Evolutionary conservation across 2,797 vertebrate species (phyloP).

Genomic region (Enteromius anoplus): DNA sequence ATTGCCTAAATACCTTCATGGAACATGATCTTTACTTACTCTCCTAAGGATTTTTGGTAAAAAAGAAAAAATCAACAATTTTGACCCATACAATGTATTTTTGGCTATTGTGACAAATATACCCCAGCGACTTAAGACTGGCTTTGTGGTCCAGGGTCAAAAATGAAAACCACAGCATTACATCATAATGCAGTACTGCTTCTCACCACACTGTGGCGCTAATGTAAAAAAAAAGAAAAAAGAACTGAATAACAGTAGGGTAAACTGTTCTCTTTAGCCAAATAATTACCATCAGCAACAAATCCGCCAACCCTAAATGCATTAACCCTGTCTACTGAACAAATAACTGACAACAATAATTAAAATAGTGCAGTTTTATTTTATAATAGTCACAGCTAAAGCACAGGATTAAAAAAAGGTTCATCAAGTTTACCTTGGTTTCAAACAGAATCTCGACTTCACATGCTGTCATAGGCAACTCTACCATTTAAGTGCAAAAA

Average conservation of each 20-base stretch:
- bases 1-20: too few species aligned
- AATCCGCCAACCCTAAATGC: background rate
- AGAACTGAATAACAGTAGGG: background rate
- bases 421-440: constrained; percentile 69
- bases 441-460: constrained; percentile 68
- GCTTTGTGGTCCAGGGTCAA: too few species aligned
- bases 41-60: too few species aligned
- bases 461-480: constrained; percentile 51
- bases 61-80: too few species aligned
- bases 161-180: constrained; percentile 6
- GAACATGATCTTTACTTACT: too few species aligned
- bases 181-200: constrained; percentile 28
- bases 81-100: too few species aligned
- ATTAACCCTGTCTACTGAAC: background rate
- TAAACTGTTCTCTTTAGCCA: background rate
- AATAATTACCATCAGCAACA: background rate
- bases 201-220: constrained; percentile 45
- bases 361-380: constrained; percentile 53
- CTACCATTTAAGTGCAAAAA: constrained; percentile 73
- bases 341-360: constrained; percentile 11
- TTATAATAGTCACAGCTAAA: constrained; percentile 69
- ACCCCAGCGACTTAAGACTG: too few species aligned
- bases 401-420: constrained; percentile 66
- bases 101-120: too few species aligned
- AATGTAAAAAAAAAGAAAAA: constrained; percentile 6